Percentiles rank a stretch among this genome's conserved stretches.
Evolutionary conservation across 2,888 invertebrate species (phyloP).

Genomic region (Eurytoma californica): DNA sequence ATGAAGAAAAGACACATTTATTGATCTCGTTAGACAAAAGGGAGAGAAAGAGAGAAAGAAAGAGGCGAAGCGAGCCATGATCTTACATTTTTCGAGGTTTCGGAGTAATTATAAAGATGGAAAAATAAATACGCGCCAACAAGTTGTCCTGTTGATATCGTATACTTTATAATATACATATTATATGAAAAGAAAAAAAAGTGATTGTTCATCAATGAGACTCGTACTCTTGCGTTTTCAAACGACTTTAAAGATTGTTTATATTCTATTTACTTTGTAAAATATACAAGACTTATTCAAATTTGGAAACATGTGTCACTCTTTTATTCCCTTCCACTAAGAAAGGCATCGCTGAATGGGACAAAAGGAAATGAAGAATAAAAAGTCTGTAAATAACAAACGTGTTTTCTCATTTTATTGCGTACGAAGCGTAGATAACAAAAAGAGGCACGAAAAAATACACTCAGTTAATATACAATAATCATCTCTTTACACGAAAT

Average conservation of each 20-base stretch:
- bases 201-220: constrained; percentile 68
- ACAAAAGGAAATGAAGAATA: neutral
- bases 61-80: constrained; percentile 56
- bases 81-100: constrained; percentile 60
- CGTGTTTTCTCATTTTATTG: constrained; percentile 41
- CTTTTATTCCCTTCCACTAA: neutral
- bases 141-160: constrained; percentile 71
- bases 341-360: too few relatives aligned
- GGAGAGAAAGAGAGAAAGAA: constrained; percentile 44
- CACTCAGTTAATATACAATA: constrained; percentile 22
- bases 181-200: constrained; percentile 54
- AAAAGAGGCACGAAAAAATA: constrained; percentile 45
- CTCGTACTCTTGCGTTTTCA: constrained; percentile 72
- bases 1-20: constrained; percentile 45
- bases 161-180: constrained; percentile 67
- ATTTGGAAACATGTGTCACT: constrained; percentile 48
- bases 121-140: constrained; percentile 56
- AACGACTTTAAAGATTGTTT: constrained; percentile 73
- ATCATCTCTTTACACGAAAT: constrained; percentile 11
- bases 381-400: constrained; percentile 33
- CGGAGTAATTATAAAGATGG: constrained; percentile 50
- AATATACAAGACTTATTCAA: constrained; percentile 72
- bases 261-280: constrained; percentile 74
- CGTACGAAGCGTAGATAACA: constrained; percentile 37
- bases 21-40: constrained; percentile 50